Evolutionary conservation across 2,797 vertebrate genomes (phyloP).

Genomic region (Balearica regulorum): DNA sequence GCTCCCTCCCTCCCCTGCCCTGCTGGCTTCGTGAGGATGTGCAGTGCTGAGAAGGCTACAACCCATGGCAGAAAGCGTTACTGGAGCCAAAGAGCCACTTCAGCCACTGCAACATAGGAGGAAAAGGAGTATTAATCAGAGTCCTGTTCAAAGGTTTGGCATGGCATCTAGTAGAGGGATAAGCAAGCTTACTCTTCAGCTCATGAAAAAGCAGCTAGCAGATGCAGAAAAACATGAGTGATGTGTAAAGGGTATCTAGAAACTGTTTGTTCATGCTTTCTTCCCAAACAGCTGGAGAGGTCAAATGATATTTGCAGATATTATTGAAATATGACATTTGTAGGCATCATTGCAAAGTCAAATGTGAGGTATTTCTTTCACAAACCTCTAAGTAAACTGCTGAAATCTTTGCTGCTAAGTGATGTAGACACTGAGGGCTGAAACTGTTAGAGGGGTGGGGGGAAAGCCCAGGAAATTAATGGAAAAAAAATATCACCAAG

Average conservation of each 20-base stretch:
- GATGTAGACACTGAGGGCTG: background rate
- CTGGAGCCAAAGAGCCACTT: background rate
- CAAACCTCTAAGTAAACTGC: background rate
- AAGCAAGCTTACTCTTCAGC: background rate
- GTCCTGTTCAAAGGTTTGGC: background rate
- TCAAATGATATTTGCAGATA: background rate
- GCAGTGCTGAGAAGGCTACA: background rate
- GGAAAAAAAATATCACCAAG: background rate
- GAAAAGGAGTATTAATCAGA: background rate
- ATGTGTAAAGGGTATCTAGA: background rate
- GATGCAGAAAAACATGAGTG: background rate
- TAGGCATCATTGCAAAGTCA: background rate
- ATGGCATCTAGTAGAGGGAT: background rate
- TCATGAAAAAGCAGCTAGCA: background rate
- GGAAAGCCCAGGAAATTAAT: background rate
- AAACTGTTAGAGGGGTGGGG: fast-evolving
- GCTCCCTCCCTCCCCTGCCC: background rate
- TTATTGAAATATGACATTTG: background rate
- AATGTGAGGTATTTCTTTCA: background rate
- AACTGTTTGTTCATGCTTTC: background rate
- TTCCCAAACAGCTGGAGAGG: background rate
- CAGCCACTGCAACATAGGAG: background rate
- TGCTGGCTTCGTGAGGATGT: fast-evolving
- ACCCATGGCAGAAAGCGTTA: background rate
- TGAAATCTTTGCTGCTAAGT: background rate